These are phyloP conservation scores for Anagyrus pseudococci DNA, from an alignment of 2,888 invertebrate species.

Conservation along the genomic window DNA sequence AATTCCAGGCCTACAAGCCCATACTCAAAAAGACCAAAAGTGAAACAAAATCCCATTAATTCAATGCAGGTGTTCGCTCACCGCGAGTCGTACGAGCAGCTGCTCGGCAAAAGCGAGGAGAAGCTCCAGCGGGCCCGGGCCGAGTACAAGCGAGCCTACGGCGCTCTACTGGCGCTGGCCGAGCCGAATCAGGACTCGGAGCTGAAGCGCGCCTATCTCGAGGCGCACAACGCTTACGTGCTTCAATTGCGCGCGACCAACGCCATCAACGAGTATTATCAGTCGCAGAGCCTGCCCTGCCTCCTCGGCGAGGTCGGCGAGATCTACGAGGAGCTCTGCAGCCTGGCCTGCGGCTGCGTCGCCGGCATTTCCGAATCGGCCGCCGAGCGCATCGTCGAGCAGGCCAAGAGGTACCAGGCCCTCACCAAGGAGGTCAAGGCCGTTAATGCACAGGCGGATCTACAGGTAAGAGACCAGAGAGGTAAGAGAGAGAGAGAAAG, in stretches of 20 bases:
- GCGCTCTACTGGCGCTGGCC: slow-evolving; percentile 77
- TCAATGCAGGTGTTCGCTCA: slow-evolving; percentile 82
- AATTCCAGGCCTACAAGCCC: no score
- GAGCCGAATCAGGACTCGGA: slow-evolving; percentile 64
- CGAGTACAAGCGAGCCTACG: slow-evolving; percentile 86
- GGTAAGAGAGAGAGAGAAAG: background rate
- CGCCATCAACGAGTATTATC: slow-evolving; percentile 90
- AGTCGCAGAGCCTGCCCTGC: slow-evolving; percentile 84
- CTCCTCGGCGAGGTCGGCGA: slow-evolving; percentile 91
- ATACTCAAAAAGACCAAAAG: no score
- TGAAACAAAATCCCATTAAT: no score
- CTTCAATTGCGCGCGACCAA: slow-evolving; percentile 92
- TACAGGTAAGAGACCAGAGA: slow-evolving; percentile 66
- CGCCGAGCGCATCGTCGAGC: slow-evolving; percentile 86
- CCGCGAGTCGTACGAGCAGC: slow-evolving; percentile 87
- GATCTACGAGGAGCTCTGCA: slow-evolving; percentile 87
- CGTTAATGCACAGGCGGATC: slow-evolving; percentile 76
- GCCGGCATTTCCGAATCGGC: slow-evolving; percentile 86
- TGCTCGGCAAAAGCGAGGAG: slow-evolving; percentile 84
- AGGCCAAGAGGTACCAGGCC: slow-evolving; percentile 83
- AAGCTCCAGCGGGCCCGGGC: slow-evolving; percentile 81
- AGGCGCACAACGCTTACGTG: slow-evolving; percentile 92
- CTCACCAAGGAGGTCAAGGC: slow-evolving; percentile 79
- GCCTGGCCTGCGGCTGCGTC: slow-evolving; percentile 54
- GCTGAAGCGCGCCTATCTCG: slow-evolving; percentile 78